Evolutionary conservation across 2,888 invertebrate genomes (phyloP), one percentile per base, ranked within the genome.

Genomic region (Lycaena phlaeas): DNA sequence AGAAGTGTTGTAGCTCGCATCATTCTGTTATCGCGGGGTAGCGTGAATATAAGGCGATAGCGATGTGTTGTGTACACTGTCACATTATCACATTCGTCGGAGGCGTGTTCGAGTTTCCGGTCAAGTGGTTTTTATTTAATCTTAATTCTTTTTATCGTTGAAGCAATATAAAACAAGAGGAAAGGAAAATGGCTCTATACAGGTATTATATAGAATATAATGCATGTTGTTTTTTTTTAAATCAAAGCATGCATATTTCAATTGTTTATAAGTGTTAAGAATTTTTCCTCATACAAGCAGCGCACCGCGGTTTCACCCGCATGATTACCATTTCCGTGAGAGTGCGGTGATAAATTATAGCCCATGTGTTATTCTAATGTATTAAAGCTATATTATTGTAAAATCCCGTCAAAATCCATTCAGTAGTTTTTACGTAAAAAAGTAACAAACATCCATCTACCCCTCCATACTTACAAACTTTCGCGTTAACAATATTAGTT

Each of bases 11-110:
- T 73, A 78, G 76, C 78, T 81, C 78, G 78, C 67, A 66, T 72
- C 69, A 68, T 55, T 38, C 37, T 49, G 57, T 75, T 81, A 77
- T 79, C 78, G 56, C 41, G 45, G 47, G 55, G 61, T 53, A 61
- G 63, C 68, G 65, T 68, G 73, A 57, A 79, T 82, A 81, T 76
- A 82, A 78, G 65, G 68, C 78, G 81, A 77, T 79, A 75, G 73
- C 56, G 51, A 51, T 52, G 59, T 48, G 49, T 52, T 52, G 63
- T 58, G 62, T 68, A 65, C 66, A 68, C 68, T 75, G 68, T 78
- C 65, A 67, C 75, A 71, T 75, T 79, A 77, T 77, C 71, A 72
- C 68, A 65, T 54, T 60, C 59, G 52, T 59, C 56, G 73, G 64
- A 79, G 82, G 79, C 75, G 79, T 78, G 78, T 76, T 61, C 66